Conservation (phyloP, 2,888 invertebrate genomes). For the Prionchulus punctatus region DNA sequence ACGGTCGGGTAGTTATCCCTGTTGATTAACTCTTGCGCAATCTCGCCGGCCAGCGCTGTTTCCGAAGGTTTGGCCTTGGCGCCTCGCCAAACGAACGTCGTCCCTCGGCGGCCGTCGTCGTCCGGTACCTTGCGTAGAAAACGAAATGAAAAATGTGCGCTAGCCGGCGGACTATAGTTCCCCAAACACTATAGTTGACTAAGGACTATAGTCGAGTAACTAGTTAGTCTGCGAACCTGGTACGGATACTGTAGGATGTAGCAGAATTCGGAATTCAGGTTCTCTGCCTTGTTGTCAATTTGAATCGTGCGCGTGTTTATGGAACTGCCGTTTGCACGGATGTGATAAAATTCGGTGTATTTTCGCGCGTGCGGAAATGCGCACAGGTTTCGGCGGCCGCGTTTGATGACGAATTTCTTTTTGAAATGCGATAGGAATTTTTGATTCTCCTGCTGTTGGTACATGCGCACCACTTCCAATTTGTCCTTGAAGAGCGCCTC, state of each 20-base stretch:
- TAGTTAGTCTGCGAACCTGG: too few relatives aligned
- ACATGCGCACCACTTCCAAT: slow-evolving; percentile 80
- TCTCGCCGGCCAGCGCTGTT: slow-evolving; percentile 2
- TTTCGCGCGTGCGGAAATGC: slow-evolving; percentile 12
- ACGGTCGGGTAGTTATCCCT: slow-evolving; percentile 10
- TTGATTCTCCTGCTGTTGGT: slow-evolving; percentile 94
- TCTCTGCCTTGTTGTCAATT: slow-evolving; percentile 62
- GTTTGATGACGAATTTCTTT: slow-evolving; percentile 74
- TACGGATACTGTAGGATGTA: slow-evolving; percentile 37
- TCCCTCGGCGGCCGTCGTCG: slow-evolving; percentile 13
- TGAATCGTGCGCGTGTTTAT: slow-evolving; percentile 46
- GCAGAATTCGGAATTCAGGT: slow-evolving; percentile 88
- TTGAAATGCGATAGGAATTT: slow-evolving; percentile 97
- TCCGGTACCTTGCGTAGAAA: neutral
- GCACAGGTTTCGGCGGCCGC: slow-evolving; percentile 41
- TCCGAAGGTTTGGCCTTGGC: slow-evolving; percentile 12
- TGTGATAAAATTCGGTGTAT: slow-evolving; percentile 71
- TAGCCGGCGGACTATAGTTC: too few relatives aligned
- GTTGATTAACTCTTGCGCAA: slow-evolving; percentile 14
- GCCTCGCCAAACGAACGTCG: slow-evolving; percentile 11
- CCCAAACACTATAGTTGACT: too few relatives aligned
- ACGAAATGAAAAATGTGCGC: too few relatives aligned
- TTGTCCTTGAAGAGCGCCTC: slow-evolving; percentile 63
- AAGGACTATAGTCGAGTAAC: too few relatives aligned
- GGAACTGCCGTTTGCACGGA: slow-evolving; percentile 85